Base-by-base conservation (phyloP, 53 echinoderm and acorn worm species). In the Temnopleurus reevesii region DNA sequence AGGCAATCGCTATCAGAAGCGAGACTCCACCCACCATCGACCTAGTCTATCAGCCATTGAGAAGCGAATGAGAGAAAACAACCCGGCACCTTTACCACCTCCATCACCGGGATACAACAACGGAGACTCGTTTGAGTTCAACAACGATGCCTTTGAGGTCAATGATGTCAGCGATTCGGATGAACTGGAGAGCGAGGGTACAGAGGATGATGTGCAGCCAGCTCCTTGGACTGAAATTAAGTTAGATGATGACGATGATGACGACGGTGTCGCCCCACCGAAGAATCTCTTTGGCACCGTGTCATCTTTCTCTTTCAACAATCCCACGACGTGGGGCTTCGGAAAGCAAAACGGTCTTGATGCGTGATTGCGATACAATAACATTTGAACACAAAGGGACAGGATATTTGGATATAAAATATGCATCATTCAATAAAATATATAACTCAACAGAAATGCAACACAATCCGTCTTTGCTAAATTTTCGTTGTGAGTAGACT, bases 121-220 rank as follows among this genome's bases (percentile, higher is more conserved):
- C 51, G 55, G 49, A 30, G 38, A 9, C 53, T 47, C 49, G 9
- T 66, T 66, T 49, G 45, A 87, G 29, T 87, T 66, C 88, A 65
- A 87, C 49, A 87, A 87, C 36, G 88, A 46, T 28, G 88, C 88
- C 46, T 87, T 66, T 36, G 53, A 87, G 49, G 6, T 15, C 29
- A 54, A 64, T 35, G 88, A 87, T 21, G 2, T 29, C 66, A 87
- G 88, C 71, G 88, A 87, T 19, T 87, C 88, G 71, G 88, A 87
- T 24, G 88, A 87, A 33, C 53, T 87, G 17, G 88, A 87, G 71
- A 66, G 71, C 53, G 88, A 87, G 53, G 71, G 66, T 23, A 66
- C 31, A 2, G 38, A 38, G 47, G 24, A 23, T 17, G 71, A 29
- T 23, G 45, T 43, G 1, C 43, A 44, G 27, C 88, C 65, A n/a